phyloP scores from a whole-genome alignment of 2,113 vertebrate species.

The Anoplopoma fimbria region DNA sequence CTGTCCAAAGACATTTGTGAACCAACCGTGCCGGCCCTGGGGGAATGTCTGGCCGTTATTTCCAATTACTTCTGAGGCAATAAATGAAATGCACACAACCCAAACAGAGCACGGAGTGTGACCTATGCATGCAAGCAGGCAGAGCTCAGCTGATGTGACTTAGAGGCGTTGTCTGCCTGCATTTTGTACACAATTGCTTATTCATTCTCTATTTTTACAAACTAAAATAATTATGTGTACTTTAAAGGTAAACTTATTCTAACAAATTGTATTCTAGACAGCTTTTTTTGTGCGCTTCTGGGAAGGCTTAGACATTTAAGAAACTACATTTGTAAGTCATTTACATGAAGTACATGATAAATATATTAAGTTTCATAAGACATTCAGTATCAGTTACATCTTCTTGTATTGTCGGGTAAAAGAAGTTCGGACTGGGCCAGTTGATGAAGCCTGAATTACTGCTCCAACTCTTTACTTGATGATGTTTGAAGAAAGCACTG shows the following conservation, averaged over 20 bases:
- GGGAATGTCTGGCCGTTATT: conserved; percentile 73
- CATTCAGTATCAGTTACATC: neutral
- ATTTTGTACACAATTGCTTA: neutral
- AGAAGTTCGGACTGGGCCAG: no score
- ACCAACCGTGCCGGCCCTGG: conserved; percentile 41
- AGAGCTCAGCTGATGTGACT: conserved; percentile 42
- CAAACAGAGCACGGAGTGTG: conserved; percentile 51
- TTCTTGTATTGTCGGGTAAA: no score
- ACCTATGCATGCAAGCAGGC: conserved; percentile 43
- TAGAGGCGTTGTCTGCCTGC: conserved; percentile 11
- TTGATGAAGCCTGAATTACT: no score
- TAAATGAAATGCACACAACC: conserved; percentile 61
- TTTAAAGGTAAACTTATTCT: conserved; percentile 4
- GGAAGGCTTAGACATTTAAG: neutral
- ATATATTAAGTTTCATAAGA: neutral
- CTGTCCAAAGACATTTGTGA: conserved; percentile 59
- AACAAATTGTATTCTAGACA: neutral
- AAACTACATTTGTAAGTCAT: neutral
- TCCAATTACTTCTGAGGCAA: conserved; percentile 68
- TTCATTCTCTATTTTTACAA: neutral
- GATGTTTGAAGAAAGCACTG: no score
- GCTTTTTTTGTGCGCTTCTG: neutral
- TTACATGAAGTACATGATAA: neutral
- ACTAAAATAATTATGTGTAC: neutral
- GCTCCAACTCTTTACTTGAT: no score